Evolutionary conservation across 2,113 vertebrate species (phyloP), one percentile per base, ranked within the genome.

Genomic region (Entelurus aequoreus): DNA sequence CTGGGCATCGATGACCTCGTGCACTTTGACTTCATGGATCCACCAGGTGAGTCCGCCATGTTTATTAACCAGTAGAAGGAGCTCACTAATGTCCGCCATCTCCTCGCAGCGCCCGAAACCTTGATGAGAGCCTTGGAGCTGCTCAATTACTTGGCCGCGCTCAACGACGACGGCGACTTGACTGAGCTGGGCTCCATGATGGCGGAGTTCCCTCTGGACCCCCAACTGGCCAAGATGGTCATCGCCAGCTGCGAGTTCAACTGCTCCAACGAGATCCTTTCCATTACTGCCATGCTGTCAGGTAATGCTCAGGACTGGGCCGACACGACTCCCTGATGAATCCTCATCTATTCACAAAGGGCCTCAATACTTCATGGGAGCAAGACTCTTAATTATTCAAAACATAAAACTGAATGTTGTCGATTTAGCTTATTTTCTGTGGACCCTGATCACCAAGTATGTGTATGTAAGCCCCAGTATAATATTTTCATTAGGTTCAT

Each of bases 231-330:
- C 81, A 99, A 99, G 92, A 99, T 99, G 97, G 96, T 99, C 89
- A 99, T 99, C 84, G 96, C 96, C 72, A 98, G 95, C 91, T 99
- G 97, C 90, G 96, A 99, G 85, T 98, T 95, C 91, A 98, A 99
- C 93, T 99, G 97, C 91, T 99, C 96, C 88, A 99, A 99, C 65
- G 97, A 99, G 94, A 96, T 99, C 91, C 95, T 99, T 77, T 99
- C 97, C 89, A 99, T 99, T 90, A 99, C 97, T 81, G 97, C 97
- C 86, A 99, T 99, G 97, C 88, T 99, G 94, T 99, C 97, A 98
- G 97, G 97, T 99, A 98, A 97, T 94, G 91, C 88, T 89, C 91
- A 89, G 89, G 71, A 88, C 84, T 89, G 91, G 83, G 83, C 83
- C 71, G 71, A 75, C 78, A 19, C 68, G 10, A 57, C 10, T 57